These are phyloP conservation scores for Vulpes ferrilata DNA, from an alignment of 2,113 vertebrate species.

Conservation along the genomic window DNA sequence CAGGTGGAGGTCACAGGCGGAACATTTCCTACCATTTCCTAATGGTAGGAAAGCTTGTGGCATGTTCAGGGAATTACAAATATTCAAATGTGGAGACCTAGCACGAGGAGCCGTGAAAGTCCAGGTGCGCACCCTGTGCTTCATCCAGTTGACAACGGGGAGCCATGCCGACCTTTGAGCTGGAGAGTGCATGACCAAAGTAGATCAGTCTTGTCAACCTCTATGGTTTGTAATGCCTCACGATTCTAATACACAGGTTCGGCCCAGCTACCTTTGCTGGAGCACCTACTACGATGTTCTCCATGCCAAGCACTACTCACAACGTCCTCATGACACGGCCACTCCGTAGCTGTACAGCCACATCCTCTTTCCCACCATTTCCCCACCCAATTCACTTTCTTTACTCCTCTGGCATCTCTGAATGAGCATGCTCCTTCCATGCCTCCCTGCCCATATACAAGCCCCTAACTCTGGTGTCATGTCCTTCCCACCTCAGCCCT, in stretches of 20 bases:
- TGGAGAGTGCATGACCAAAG: fast-evolving
- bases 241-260: too few relatives aligned
- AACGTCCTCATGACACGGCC: neutral
- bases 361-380: neutral
- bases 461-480: neutral
- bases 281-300: neutral
- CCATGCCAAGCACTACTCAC: too few relatives aligned
- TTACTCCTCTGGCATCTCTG: neutral
- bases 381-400: neutral
- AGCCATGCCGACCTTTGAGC: neutral
- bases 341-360: fast-evolving
- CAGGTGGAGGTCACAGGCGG: neutral
- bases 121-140: too few relatives aligned
- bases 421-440: neutral
- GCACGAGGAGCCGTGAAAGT: fast-evolving
- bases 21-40: neutral
- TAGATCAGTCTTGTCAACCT: neutral
- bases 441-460: neutral
- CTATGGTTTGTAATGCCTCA: neutral
- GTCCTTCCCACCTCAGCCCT: neutral
- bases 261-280: neutral
- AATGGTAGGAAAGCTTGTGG: neutral
- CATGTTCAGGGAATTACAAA: neutral
- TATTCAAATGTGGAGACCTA: fast-evolving
- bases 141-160: neutral